These are phyloP conservation scores for Poecilia velifera DNA, from an alignment of 2,797 vertebrate species.

Conservation along the genomic window DNA sequence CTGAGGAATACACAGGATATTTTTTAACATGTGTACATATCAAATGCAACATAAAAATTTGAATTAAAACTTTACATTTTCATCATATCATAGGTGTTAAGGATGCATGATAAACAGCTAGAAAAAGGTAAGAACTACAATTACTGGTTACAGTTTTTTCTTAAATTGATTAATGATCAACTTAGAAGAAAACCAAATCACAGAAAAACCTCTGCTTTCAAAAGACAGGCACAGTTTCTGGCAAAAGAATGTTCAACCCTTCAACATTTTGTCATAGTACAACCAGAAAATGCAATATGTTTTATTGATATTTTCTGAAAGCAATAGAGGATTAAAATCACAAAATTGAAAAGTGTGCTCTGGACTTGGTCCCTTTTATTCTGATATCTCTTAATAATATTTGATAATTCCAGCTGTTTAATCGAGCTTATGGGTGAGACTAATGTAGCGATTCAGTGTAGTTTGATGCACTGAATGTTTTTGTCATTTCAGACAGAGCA, in stretches of 20 bases:
- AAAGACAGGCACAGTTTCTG: neutral
- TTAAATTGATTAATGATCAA: neutral
- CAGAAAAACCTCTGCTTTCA: neutral
- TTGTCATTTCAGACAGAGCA: neutral
- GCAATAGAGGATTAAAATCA: neutral
- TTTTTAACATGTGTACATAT: neutral
- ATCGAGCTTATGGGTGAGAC: neutral
- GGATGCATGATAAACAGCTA: neutral
- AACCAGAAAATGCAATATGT: neutral
- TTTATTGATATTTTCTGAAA: neutral
- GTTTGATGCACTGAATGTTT: neutral
- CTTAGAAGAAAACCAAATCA: neutral
- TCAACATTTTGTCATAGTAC: neutral
- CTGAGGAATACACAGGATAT: conserved; percentile 76
- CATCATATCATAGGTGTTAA: neutral
- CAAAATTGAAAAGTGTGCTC: neutral
- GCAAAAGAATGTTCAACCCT: neutral
- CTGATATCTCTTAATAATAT: neutral
- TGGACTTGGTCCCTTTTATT: neutral
- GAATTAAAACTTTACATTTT: neutral
- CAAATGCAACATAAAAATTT: neutral
- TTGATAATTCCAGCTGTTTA: neutral
- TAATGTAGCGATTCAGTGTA: neutral
- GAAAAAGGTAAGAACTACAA: neutral
- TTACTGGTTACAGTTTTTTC: neutral